phyloP scores from a whole-genome alignment of 2,888 invertebrate species.

The Drosophila prolongata region DNA sequence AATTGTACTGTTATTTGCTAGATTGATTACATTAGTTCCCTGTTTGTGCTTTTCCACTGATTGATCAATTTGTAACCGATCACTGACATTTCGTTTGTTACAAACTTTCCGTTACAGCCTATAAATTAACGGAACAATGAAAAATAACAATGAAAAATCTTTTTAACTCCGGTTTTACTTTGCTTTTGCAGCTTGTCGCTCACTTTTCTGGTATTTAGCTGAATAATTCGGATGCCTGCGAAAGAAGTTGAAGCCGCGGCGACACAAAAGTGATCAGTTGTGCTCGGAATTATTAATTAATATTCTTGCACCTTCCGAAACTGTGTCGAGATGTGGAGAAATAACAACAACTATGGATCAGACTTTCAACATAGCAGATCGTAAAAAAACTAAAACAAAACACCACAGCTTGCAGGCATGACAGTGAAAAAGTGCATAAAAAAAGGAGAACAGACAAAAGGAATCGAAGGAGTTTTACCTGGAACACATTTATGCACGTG shows the following conservation, averaged over 20 bases:
- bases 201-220: slow-evolving; percentile 77
- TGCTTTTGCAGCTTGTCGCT: slow-evolving; percentile 40
- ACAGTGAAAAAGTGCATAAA: slow-evolving; percentile 54
- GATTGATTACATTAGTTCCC: background rate
- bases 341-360: background rate
- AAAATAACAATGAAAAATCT: background rate
- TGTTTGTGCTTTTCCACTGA: background rate
- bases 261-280: slow-evolving; percentile 81
- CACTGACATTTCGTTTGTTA: slow-evolving; percentile 1
- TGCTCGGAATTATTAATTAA: slow-evolving; percentile 84
- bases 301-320: slow-evolving; percentile 84
- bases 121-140: slow-evolving; percentile 5
- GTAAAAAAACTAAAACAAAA: slow-evolving; percentile 44
- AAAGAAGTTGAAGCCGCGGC: slow-evolving; percentile 68
- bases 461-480: background rate
- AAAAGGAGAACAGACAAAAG: background rate
- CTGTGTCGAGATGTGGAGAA: slow-evolving; percentile 27
- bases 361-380: slow-evolving; percentile 3
- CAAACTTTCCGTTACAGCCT: background rate
- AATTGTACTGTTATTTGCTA: background rate
- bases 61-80: slow-evolving; percentile 26
- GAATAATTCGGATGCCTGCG: slow-evolving; percentile 81
- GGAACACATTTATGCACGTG: background rate
- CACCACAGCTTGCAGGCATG: slow-evolving; percentile 47
- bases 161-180: slow-evolving; percentile 16